A percentile compares a stretch with the other conserved stretches of the same genome.
Conservation (phyloP, 2,797 vertebrate species). For the Megalops cyprinoides region DNA sequence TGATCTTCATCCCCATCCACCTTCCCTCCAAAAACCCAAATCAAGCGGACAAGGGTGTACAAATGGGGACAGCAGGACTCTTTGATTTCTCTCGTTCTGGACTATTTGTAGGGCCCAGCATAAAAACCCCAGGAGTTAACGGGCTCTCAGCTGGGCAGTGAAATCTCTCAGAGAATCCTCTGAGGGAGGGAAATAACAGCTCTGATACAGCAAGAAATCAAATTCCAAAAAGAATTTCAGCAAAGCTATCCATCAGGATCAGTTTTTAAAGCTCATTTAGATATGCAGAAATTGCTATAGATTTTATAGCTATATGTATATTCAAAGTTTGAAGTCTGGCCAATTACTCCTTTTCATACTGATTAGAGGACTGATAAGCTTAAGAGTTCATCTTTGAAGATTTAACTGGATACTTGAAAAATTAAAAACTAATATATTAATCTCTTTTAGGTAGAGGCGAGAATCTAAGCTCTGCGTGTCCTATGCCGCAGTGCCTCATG, state of each 20-base stretch:
- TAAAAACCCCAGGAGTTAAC: conserved; percentile 74
- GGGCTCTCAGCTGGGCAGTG: conserved; percentile 44
- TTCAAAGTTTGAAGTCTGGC: conserved; percentile 54
- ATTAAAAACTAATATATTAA: conserved; percentile 74
- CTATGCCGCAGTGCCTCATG: conserved; percentile 53
- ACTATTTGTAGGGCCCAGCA: conserved; percentile 62
- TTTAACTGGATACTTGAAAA: conserved; percentile 70
- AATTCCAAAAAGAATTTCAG: conserved; percentile 71
- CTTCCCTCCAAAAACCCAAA: conserved; percentile 68
- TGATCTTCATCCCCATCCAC: conserved; percentile 69
- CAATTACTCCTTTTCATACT: conserved; percentile 65
- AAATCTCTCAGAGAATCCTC: conserved; percentile 58
- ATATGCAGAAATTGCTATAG: conserved; percentile 72
- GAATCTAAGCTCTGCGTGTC: conserved; percentile 53
- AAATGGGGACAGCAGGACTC: conserved; percentile 66
- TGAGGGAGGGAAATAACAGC: conserved; percentile 71
- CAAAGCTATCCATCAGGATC: conserved; percentile 57
- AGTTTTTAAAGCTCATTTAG: conserved; percentile 64
- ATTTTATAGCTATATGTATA: conserved; percentile 65
- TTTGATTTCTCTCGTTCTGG: conserved; percentile 72
- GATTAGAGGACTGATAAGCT: conserved; percentile 74
- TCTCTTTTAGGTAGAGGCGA: conserved; percentile 69
- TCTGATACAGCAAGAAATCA: conserved; percentile 79
- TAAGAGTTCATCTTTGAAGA: conserved; percentile 78
- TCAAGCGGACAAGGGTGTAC: conserved; percentile 71